Conservation (phyloP, 2,113 vertebrate species). For the Megalops atlanticus region DNA sequence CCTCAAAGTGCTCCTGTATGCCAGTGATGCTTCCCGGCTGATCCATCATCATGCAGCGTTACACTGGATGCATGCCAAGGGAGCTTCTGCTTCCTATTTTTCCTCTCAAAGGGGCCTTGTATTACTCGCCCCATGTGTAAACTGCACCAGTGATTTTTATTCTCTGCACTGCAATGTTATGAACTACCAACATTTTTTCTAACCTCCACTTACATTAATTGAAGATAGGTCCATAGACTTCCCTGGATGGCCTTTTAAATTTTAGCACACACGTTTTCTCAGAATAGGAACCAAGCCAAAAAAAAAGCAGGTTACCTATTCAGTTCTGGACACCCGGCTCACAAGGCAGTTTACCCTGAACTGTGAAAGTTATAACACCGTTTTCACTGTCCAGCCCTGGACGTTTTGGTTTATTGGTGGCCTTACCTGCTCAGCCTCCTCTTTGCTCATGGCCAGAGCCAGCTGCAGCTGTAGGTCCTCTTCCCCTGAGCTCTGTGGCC, state of each 20-base stretch:
- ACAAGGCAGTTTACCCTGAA: background rate
- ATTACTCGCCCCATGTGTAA: too few relatives aligned
- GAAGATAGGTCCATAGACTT: too few relatives aligned
- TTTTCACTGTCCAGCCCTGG: constrained; percentile 34
- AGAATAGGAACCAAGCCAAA: too few relatives aligned
- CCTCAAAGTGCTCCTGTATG: background rate
- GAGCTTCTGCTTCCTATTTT: background rate
- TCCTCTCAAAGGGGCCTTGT: background rate
- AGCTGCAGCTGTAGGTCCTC: constrained; percentile 89
- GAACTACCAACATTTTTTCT: too few relatives aligned
- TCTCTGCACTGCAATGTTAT: too few relatives aligned
- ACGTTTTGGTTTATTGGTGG: constrained; percentile 22
- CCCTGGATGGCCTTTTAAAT: too few relatives aligned
- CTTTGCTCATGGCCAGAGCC: constrained; percentile 92
- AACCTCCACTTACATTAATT: too few relatives aligned
- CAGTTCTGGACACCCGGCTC: too few relatives aligned
- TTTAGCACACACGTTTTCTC: too few relatives aligned
- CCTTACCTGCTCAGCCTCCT: constrained; percentile 90
- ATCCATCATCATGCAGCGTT: background rate
- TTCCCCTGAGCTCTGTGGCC: constrained; percentile 90
- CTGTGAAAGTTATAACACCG: background rate
- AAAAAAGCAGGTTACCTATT: too few relatives aligned
- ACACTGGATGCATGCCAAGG: background rate
- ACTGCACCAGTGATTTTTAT: too few relatives aligned
- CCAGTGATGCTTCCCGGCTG: background rate